Base-by-base conservation (phyloP, 2,888 invertebrate species). In the Thymelicus acteon region DNA sequence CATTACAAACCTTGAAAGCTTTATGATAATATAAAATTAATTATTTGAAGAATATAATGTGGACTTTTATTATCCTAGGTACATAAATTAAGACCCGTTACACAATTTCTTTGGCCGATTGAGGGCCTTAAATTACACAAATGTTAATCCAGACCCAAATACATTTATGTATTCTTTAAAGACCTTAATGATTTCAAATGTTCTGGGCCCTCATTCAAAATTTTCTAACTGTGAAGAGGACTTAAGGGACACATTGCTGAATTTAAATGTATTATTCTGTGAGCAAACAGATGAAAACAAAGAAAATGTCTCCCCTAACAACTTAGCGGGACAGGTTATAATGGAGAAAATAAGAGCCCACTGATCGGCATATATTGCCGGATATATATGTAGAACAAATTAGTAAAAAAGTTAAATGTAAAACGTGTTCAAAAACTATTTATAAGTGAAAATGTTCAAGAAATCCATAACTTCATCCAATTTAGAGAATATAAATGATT, bases 41-140 rank as follows among this genome's bases (percentile, higher is more conserved):
- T 62, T 70, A 37, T 70, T 66, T 39, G 31, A 37, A 15, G n/a
- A 65, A 61, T 71, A 54, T 47, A 48, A 52, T 40, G 40, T 40
- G 7, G 7, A 40, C 40, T 40, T 24, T 24, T 40, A 40, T 40
- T 40, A 40, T 40, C 40, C 76, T 6, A 49, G 78, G 54, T 4
- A 68, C 48, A 49, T 77, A 52, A 79, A 79, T 57, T 78, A 78
- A 65, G 78, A 78, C 58, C 75, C 75, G 37, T 62, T 78, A 0
- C 77, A 78, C 62, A 75, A 70, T 60, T 78, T 77, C 72, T 79
- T 78, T 75, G 78, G 77, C 7, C 61, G 75, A 60, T 65, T 77
- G 40, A 75, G 75, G 62, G 76, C 78, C 10, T 31, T 76, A 5
- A 77, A 78, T 63, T 77, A 74, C 24, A 68, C 75, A 31, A 77